These are phyloP conservation scores for Eupithecia centaureata DNA, from an alignment of 2,888 invertebrate species.

Conservation along the genomic window DNA sequence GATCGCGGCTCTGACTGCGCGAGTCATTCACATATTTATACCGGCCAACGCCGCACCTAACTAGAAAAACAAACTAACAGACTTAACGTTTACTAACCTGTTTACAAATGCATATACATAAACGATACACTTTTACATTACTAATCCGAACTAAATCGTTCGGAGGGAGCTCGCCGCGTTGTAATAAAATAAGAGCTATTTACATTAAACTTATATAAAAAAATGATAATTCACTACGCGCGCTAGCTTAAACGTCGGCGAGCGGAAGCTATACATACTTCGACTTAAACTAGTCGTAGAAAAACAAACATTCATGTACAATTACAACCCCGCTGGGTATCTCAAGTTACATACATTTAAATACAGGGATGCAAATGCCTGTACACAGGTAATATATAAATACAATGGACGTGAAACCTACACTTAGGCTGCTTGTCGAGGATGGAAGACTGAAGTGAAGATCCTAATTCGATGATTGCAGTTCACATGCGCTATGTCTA, in stretches of 20 bases:
- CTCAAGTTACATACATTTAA: slow-evolving; percentile 21
- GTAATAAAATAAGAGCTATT: slow-evolving; percentile 39
- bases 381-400: slow-evolving; percentile 56
- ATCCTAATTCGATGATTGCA: slow-evolving; percentile 27
- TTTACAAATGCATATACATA: slow-evolving; percentile 83
- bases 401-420: slow-evolving; percentile 36
- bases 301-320: slow-evolving; percentile 17
- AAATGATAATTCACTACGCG: slow-evolving; percentile 41
- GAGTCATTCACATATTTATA: slow-evolving; percentile 29
- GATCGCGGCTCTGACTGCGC: slow-evolving; percentile 20
- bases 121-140: slow-evolving; percentile 77
- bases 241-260: slow-evolving; percentile 33
- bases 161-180: slow-evolving; percentile 29
- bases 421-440: slow-evolving; percentile 13
- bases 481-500: background rate
- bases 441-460: slow-evolving; percentile 26
- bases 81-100: slow-evolving; percentile 72
- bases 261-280: slow-evolving; percentile 27
- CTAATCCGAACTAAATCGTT: slow-evolving; percentile 46
- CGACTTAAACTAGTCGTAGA: slow-evolving; percentile 30
- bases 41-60: slow-evolving; percentile 54
- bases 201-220: slow-evolving; percentile 39
- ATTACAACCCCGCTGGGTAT: background rate
- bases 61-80: slow-evolving; percentile 71
- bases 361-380: slow-evolving; percentile 53